These are phyloP conservation scores for Eubasilissa regina DNA, from an alignment of 1,140 invertebrate species.

Conservation along the genomic window DNA sequence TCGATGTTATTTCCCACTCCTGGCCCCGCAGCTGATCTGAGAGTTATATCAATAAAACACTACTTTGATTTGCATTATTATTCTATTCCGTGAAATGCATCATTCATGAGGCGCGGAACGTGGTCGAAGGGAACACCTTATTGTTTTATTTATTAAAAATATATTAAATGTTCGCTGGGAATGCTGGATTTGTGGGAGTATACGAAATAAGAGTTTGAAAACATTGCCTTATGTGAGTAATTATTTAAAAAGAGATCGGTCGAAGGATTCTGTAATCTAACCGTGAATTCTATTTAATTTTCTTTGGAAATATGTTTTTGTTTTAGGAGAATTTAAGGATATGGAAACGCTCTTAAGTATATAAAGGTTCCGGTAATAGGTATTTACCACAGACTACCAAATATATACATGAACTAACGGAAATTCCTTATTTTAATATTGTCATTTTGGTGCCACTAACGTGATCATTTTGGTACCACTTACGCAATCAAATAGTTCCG, in stretches of 20 bases:
- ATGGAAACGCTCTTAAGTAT: no score
- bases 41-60: slow-evolving; percentile 59
- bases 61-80: slow-evolving; percentile 60
- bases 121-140: slow-evolving; percentile 22
- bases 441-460: no score
- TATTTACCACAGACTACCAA: no score
- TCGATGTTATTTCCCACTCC: slow-evolving; percentile 3
- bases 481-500: no score
- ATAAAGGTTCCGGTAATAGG: no score
- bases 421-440: no score
- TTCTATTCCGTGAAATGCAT: slow-evolving; percentile 56
- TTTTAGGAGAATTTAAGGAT: no score
- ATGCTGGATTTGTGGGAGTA: neutral
- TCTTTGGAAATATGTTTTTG: no score
- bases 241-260: neutral
- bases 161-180: neutral
- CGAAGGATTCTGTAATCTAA: no score
- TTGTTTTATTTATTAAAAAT: slow-evolving; percentile 23
- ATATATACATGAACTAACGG: no score
- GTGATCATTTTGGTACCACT: no score
- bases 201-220: neutral
- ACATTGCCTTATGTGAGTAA: neutral
- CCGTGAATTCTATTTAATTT: no score
- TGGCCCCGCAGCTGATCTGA: slow-evolving; percentile 13
- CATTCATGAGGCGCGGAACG: slow-evolving; percentile 54